Evolutionary conservation across 2,113 vertebrate genomes (phyloP).

Genomic region (Dromaius novaehollandiae): DNA sequence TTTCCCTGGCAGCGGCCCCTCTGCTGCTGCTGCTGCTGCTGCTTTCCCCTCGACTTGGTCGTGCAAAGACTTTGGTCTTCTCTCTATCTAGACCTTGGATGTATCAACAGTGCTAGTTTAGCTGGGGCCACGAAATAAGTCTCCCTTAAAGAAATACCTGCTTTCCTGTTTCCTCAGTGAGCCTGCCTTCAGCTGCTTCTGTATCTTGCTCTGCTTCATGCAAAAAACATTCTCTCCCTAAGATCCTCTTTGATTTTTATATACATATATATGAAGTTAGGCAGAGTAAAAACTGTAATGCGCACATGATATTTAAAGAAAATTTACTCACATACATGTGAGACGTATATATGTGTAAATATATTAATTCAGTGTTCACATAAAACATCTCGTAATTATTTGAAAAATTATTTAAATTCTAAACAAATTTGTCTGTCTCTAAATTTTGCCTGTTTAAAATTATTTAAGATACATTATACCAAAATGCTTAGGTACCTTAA

Average conservation of each 20-base stretch:
- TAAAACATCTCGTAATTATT: background rate
- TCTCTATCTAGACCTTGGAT: background rate
- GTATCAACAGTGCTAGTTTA: too few species aligned
- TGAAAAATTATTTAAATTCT: background rate
- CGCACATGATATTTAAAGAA: background rate
- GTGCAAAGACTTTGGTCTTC: accelerated
- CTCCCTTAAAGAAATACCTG: background rate
- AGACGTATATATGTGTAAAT: background rate
- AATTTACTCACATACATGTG: background rate
- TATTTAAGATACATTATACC: background rate
- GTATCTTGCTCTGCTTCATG: background rate
- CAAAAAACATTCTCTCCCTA: background rate
- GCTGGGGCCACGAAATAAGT: background rate
- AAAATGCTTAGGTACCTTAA: background rate
- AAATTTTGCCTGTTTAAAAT: background rate
- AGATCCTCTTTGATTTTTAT: background rate
- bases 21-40: background rate
- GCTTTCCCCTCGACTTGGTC: background rate
- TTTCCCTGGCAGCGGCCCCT: background rate
- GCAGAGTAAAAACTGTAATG: background rate
- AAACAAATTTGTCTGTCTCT: background rate
- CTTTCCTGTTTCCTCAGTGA: accelerated
- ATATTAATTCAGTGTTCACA: background rate
- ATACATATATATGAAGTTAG: background rate
- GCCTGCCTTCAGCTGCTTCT: background rate